A percentile compares a stretch with the other conserved stretches of the same genome.
Evolutionary conservation across 2,888 invertebrate species (phyloP).

Genomic region (Zaprionus bogoriensis): DNA sequence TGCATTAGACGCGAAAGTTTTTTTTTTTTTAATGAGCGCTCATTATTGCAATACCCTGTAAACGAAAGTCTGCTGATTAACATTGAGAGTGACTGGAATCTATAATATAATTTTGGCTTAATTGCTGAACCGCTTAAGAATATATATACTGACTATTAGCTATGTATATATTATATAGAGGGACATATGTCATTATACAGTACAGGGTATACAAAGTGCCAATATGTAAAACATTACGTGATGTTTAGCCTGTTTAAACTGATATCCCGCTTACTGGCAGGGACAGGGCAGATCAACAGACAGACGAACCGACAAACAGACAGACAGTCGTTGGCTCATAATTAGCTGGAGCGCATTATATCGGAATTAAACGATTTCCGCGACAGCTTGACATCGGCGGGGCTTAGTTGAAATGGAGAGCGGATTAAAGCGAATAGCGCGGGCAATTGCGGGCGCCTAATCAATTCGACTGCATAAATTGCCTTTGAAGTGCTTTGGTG

Average conservation of each 20-base stretch:
- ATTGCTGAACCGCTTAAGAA: no score
- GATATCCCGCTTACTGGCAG: constrained; percentile 15
- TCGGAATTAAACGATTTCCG: constrained; percentile 56
- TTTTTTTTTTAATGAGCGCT: constrained; percentile 58
- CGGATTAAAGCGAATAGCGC: constrained; percentile 47
- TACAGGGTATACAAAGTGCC: not conserved
- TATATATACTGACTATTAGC: no score
- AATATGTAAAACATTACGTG: not conserved
- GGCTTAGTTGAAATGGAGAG: constrained; percentile 13
- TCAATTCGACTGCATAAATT: constrained; percentile 22
- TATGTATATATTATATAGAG: no score
- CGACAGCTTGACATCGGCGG: constrained; percentile 44
- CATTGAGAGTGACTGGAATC: not conserved
- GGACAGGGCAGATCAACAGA: no score
- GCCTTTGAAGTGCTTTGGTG: not conserved
- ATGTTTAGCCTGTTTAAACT: constrained; percentile 21
- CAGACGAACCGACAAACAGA: no score
- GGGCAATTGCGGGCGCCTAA: constrained; percentile 33
- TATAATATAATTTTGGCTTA: no score
- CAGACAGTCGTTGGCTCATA: constrained; percentile 29
- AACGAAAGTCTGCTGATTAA: not conserved
- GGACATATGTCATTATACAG: no score
- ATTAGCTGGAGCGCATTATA: constrained; percentile 56
- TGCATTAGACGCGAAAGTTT: constrained; percentile 59
- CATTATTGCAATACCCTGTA: constrained; percentile 45